phyloP scores from a whole-genome alignment of 2,113 vertebrate species.

The Eonycteris spelaea region DNA sequence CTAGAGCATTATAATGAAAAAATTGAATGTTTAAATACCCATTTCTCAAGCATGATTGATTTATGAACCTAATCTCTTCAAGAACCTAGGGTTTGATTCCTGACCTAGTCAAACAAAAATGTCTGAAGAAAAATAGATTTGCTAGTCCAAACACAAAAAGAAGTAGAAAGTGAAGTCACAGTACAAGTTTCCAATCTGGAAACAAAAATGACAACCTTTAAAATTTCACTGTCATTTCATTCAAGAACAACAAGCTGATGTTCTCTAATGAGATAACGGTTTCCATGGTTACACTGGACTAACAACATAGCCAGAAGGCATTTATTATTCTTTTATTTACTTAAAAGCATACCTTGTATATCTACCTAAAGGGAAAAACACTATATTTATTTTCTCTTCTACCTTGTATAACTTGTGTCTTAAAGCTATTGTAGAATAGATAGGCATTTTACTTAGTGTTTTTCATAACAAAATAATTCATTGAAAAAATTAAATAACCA shows the following conservation, averaged over 20 bases:
- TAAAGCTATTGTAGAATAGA: neutral
- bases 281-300: neutral
- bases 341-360: neutral
- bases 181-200: neutral
- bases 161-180: neutral
- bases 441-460: neutral
- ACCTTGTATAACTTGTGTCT: neutral
- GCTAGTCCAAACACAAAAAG: neutral
- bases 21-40: neutral
- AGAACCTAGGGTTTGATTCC: neutral
- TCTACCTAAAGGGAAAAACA: neutral
- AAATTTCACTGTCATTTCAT: neutral
- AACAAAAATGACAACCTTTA: neutral
- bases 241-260: neutral
- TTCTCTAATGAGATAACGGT: neutral
- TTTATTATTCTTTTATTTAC: conserved; percentile 1
- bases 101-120: neutral
- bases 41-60: neutral
- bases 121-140: neutral
- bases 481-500: neutral
- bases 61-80: neutral
- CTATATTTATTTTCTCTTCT: neutral
- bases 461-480: neutral
- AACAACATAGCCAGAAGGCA: neutral
- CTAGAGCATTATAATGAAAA: neutral